Evolutionary conservation across 1,140 invertebrate species (phyloP), one percentile per base, ranked within the genome.

Genomic region (Trissolcus basalis): DNA sequence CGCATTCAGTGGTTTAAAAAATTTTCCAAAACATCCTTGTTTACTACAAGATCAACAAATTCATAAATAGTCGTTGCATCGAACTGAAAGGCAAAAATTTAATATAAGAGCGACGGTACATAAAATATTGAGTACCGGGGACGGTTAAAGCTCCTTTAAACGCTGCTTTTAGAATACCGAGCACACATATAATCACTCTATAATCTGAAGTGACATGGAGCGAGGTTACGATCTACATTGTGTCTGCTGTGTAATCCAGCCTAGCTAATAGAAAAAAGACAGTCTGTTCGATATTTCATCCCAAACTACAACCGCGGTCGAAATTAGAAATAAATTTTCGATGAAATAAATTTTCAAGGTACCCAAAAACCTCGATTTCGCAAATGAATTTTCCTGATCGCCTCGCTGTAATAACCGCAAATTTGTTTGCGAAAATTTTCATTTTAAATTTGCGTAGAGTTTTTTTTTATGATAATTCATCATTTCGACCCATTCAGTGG

Each of bases 151-250:
- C 50, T 49, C 27, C 33, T 59, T 45, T 54, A 63, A 63, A 63
- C 47, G 27, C 60, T 19, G 11, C 36, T 33, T 54, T 59, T 39
- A 11, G 3, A 32, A 54, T 15, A 27, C 35, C 12, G 9, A 6
- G 36, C 19, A 27, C 35, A 67, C 12, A 50, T 56, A 51, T 50
- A 67, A 58, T 67, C 63, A 51, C 47, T 58, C 45, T 11, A 47
- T 68, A 68, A 68, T 68, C 55, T 68, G 47, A 36, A 47, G 48
- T 55, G 55, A 68, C 59, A 59, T 68, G 45, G 54, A 59, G 16
- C 14, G 8, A 27, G 16, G 12, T 44, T 67, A 56, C 10, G 10
- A 32, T 27, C 41, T 43, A 33, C 47, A 69, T 59, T 69, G 14
- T 58, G 41, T 47, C 48, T 13, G 32, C 15, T 32, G 6, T 11